Base-by-base conservation (phyloP, 2,888 invertebrate species). In the Nipponacmea schrenckii region DNA sequence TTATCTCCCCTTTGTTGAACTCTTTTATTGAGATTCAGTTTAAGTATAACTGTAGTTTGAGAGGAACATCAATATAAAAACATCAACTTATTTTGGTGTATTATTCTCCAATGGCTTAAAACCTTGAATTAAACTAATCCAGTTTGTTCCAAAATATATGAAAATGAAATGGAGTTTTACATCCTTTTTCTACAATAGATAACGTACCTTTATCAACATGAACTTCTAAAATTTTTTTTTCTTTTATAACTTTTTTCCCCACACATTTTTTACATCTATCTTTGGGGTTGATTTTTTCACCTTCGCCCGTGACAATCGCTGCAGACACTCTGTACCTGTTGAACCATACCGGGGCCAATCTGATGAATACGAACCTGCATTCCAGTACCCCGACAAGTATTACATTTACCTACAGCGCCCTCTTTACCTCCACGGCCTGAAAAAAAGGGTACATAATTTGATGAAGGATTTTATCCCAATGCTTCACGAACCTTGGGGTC, bases 191-290 rank as follows among this genome's bases (percentile, higher is more conserved):
- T n/a, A n/a, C n/a, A n/a, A n/a, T n/a, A 27, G n/a, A 31, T 8
- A 24, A 71, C 76, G 20, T 74, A 85, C 87, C 91, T 88, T 91
- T 93, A 84, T 97, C 97, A 68, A 98, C 93, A 86, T 96, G 95
- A 17, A 98, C 97, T 89, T 98, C 98, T 2, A 98, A 90, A 79
- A 97, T 95, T 90, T 97, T 97, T 73, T 96, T 93, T 83, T 96
- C 96, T 68, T 95, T 92, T 12, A 94, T 91, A 10, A 95, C 95
- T 86, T 97, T 98, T 78, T 94, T 94, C 17, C 98, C 98, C 86
- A 93, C 92, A 88, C 98, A 99, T 73, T 92, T 92, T 90, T 96
- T 97, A 91, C 98, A 99, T 73, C 96, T 93, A 88, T 97, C 96
- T 86, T 96, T 96, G 8, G 95, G 81, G 72, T 87, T 86, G 64